These are phyloP conservation scores for Noctua janthe DNA, from an alignment of 2,888 invertebrate genomes.

Conservation along the genomic window DNA sequence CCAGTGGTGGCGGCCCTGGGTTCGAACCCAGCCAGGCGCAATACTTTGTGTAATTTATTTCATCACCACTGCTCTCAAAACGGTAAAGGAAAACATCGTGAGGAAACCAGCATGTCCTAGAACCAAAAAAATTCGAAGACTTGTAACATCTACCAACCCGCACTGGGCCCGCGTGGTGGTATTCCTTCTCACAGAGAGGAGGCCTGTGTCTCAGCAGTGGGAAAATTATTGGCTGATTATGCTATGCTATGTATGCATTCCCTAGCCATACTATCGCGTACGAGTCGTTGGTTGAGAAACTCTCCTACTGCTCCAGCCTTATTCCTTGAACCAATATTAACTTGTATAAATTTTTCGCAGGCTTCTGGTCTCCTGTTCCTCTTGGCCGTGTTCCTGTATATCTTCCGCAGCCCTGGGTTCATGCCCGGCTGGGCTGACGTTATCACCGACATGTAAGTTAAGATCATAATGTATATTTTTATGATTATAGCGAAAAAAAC, in stretches of 20 bases:
- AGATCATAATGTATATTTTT: not conserved
- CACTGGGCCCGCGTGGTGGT: too few relatives aligned
- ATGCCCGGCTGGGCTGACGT: slow-evolving; percentile 96
- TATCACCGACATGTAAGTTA: slow-evolving; percentile 91
- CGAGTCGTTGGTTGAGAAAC: not conserved
- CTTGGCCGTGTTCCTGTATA: slow-evolving; percentile 95
- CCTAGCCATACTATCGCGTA: not conserved
- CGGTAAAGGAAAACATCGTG: too few relatives aligned
- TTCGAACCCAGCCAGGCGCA: too few relatives aligned
- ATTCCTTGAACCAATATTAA: not conserved
- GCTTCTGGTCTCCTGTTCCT: slow-evolving; percentile 94
- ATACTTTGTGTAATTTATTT: too few relatives aligned
- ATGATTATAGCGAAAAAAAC: not conserved
- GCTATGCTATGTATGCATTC: not conserved
- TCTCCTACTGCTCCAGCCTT: not conserved
- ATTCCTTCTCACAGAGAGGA: too few relatives aligned
- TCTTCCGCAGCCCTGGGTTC: slow-evolving; percentile 97
- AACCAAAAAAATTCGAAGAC: too few relatives aligned
- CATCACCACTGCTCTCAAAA: too few relatives aligned
- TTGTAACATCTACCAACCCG: too few relatives aligned
- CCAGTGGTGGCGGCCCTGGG: too few relatives aligned
- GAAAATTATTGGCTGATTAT: too few relatives aligned
- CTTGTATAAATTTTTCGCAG: slow-evolving; percentile 65
- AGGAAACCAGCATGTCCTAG: too few relatives aligned
- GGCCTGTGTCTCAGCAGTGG: too few relatives aligned